Percentiles rank a stretch among this genome's conserved stretches.
These are phyloP conservation scores for Cotesia chilonis DNA, from an alignment of 1,140 invertebrate genomes.

Conservation along the genomic window DNA sequence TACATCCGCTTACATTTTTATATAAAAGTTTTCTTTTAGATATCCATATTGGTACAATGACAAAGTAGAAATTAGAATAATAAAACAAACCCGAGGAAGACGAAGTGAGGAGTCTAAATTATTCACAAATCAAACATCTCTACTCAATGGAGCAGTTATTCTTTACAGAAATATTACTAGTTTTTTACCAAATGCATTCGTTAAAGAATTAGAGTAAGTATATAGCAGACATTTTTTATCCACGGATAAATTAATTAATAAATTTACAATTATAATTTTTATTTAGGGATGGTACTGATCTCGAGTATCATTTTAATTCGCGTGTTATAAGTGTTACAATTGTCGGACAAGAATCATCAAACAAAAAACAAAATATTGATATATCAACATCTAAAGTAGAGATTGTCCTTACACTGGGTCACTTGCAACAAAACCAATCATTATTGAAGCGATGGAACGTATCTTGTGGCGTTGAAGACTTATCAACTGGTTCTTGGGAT, in stretches of 20 bases:
- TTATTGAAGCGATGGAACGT: slow-evolving; percentile 60
- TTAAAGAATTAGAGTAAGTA: slow-evolving; percentile 67
- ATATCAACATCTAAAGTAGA: slow-evolving; percentile 52
- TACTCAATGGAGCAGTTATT: slow-evolving; percentile 58
- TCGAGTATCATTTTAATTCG: slow-evolving; percentile 74
- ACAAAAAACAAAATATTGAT: slow-evolving; percentile 39
- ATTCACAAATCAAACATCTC: slow-evolving; percentile 44
- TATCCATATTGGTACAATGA: slow-evolving; percentile 65
- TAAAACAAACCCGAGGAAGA: too few relatives aligned
- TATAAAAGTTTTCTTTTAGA: slow-evolving; percentile 43
- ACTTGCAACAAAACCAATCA: slow-evolving; percentile 54
- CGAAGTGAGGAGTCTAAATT: slow-evolving; percentile 26
- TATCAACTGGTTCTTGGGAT: slow-evolving; percentile 62
- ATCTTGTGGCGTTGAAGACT: slow-evolving; percentile 64
- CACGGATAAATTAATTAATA: background rate
- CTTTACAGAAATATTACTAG: slow-evolving; percentile 67
- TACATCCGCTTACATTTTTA: background rate
- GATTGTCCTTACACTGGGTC: slow-evolving; percentile 58
- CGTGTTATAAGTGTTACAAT: slow-evolving; percentile 68
- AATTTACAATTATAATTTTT: slow-evolving; percentile 1
- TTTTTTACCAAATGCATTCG: slow-evolving; percentile 65
- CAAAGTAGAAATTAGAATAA: slow-evolving; percentile 56
- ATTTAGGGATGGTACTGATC: slow-evolving; percentile 70
- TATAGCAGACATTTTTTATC: slow-evolving; percentile 14
- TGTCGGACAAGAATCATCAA: slow-evolving; percentile 18